Evolutionary conservation across 2,888 invertebrate genomes (phyloP).

Genomic region (Cartodere bifasciata): DNA sequence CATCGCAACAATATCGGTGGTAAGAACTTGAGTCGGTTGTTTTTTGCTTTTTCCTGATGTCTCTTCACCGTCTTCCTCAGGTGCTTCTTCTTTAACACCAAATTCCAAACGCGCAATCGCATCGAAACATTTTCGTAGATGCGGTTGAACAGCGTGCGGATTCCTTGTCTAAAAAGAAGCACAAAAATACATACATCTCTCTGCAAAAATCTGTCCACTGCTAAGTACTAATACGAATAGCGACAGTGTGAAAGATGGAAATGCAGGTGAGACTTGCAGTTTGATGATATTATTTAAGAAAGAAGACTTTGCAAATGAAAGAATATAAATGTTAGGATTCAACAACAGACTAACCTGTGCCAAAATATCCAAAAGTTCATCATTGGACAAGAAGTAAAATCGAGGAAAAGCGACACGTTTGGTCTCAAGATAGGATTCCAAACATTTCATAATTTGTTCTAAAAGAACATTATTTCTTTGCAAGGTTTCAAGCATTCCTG

Average conservation of each 20-base stretch:
- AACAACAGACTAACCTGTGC: constrained; percentile 50
- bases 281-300: too few species aligned
- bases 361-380: constrained; percentile 77
- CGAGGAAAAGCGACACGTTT: constrained; percentile 79
- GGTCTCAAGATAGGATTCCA: constrained; percentile 80
- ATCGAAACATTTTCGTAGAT: constrained; percentile 81
- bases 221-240: too few species aligned
- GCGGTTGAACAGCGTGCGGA: constrained; percentile 81
- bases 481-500: constrained; percentile 55
- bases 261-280: too few species aligned
- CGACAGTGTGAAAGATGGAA: too few species aligned
- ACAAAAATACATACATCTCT: too few species aligned
- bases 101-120: constrained; percentile 70
- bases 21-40: constrained; percentile 36
- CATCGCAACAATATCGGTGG: constrained; percentile 80
- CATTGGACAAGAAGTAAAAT: constrained; percentile 84
- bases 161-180: constrained; percentile 58
- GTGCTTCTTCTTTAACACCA: constrained; percentile 45
- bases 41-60: constrained; percentile 24
- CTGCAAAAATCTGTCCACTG: too few species aligned
- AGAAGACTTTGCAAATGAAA: too few species aligned
- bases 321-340: too few species aligned
- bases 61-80: constrained; percentile 32
- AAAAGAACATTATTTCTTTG: constrained; percentile 62
- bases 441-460: constrained; percentile 80